Percentiles rank a stretch among this genome's conserved stretches.
Evolutionary conservation across 1,140 invertebrate species (phyloP).

Genomic region (Hycleus phaleratus): DNA sequence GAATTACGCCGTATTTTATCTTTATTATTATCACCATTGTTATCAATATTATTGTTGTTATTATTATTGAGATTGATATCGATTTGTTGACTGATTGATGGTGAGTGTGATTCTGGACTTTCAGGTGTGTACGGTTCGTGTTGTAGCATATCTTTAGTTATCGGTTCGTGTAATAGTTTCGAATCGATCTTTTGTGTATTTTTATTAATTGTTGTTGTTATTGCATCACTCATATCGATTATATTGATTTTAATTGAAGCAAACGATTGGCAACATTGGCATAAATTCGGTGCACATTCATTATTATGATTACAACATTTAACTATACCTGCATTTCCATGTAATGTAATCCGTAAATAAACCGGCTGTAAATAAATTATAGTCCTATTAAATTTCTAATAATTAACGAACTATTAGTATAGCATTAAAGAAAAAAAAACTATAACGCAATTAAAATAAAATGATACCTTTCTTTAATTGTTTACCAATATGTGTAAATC

Average conservation of each 20-base stretch:
- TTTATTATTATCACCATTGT: not conserved
- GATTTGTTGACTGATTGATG: conserved; percentile 35
- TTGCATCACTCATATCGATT: conserved; percentile 34
- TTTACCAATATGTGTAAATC: conserved; percentile 51
- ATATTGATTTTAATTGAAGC: conserved; percentile 47
- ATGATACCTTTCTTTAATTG: conserved; percentile 44
- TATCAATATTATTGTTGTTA: no score
- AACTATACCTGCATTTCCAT: conserved; percentile 69
- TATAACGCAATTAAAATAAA: conserved; percentile 8
- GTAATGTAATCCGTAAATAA: conserved; percentile 63
- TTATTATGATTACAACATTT: conserved; percentile 51
- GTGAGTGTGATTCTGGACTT: conserved; percentile 65
- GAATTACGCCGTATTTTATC: conserved; percentile 14
- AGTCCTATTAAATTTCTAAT: not conserved
- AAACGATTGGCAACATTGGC: conserved; percentile 42
- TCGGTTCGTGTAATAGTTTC: conserved; percentile 48
- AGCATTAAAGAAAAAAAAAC: not conserved
- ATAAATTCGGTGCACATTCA: conserved; percentile 43
- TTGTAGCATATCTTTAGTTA: conserved; percentile 39
- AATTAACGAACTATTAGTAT: not conserved
- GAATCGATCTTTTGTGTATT: conserved; percentile 32
- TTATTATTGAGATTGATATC: conserved; percentile 4
- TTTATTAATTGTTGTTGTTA: conserved; percentile 20
- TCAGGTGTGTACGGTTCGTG: conserved; percentile 70
- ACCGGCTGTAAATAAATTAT: conserved; percentile 58